phyloP scores from a whole-genome alignment of 1,140 invertebrate genomes.

The Drosophila subpulchrella region DNA sequence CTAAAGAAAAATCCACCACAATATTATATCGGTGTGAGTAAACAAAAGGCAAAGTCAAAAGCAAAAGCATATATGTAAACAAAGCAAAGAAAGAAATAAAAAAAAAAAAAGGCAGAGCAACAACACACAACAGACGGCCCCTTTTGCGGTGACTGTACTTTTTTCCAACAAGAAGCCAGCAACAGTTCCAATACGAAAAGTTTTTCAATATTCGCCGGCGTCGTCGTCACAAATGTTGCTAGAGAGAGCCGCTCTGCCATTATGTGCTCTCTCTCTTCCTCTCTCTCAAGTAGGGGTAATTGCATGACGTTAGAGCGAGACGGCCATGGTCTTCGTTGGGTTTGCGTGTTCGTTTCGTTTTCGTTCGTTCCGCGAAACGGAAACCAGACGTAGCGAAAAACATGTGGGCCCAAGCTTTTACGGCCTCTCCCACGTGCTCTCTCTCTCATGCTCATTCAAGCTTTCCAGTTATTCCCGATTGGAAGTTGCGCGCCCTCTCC shows the following conservation, averaged over 20 bases:
- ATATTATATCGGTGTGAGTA: slow-evolving; percentile 30
- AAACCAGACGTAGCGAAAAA: slow-evolving; percentile 71
- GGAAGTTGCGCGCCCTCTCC: slow-evolving; percentile 42
- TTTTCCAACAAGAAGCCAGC: slow-evolving; percentile 77
- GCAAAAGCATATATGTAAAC: slow-evolving; percentile 48
- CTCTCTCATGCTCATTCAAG: slow-evolving; percentile 37
- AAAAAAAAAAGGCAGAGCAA: slow-evolving; percentile 57
- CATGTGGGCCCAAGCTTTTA: slow-evolving; percentile 75
- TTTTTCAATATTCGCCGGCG: slow-evolving; percentile 81
- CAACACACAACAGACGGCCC: slow-evolving; percentile 40
- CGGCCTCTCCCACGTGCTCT: slow-evolving; percentile 60
- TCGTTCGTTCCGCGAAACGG: slow-evolving; percentile 63
- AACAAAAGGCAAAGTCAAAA: slow-evolving; percentile 56
- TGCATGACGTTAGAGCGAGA: slow-evolving; percentile 22
- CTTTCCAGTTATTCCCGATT: slow-evolving; percentile 65
- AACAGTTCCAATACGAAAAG: slow-evolving; percentile 81
- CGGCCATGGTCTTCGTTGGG: slow-evolving; percentile 16
- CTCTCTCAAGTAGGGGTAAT: slow-evolving; percentile 16
- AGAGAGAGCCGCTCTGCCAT: slow-evolving; percentile 43
- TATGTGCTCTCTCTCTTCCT: not conserved
- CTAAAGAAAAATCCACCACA: slow-evolving; percentile 51
- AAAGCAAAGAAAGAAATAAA: slow-evolving; percentile 54
- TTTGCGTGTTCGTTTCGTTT: slow-evolving; percentile 19
- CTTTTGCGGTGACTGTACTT: slow-evolving; percentile 83
- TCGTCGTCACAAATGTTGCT: slow-evolving; percentile 75